Conservation (phyloP, 2,888 invertebrate genomes). For the Melinaea menophilus region DNA sequence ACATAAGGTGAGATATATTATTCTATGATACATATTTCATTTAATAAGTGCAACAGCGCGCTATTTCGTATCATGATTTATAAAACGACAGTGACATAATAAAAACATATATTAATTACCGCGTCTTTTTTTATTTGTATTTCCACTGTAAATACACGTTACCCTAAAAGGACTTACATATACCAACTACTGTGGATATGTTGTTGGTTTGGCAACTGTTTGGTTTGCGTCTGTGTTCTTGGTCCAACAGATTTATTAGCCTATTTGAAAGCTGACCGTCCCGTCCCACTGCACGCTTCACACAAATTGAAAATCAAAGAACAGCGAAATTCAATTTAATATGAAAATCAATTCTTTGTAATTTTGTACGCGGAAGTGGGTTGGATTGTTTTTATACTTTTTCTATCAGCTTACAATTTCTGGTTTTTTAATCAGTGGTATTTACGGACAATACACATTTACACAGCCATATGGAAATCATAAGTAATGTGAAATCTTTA, state of each 20-base stretch:
- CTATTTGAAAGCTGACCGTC: slow-evolving; percentile 47
- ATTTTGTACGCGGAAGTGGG: slow-evolving; percentile 28
- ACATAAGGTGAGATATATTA: no score
- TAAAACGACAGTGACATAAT: no score
- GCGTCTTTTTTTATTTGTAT: no score
- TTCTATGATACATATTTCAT: no score
- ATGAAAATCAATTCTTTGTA: slow-evolving; percentile 64
- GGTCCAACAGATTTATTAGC: slow-evolving; percentile 52
- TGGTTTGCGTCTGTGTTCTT: slow-evolving; percentile 38
- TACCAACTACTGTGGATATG: slow-evolving; percentile 14
- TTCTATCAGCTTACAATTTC: no score
- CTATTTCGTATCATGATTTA: no score
- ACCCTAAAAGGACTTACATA: slow-evolving; percentile 2
- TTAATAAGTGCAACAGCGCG: no score
- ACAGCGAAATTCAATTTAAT: slow-evolving; percentile 66
- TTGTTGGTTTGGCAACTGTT: slow-evolving; percentile 23
- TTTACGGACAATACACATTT: no score
- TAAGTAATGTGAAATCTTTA: no score
- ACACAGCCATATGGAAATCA: no score
- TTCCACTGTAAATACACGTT: background rate
- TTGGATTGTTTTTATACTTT: background rate
- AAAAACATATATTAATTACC: no score
- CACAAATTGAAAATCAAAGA: slow-evolving; percentile 75
- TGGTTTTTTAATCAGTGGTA: background rate
- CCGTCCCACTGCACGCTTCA: slow-evolving; percentile 49